A percentile compares a stretch with the other conserved stretches of the same genome.
Conservation (phyloP, 2,113 vertebrate genomes). For the Onychostruthus taczanowskii region DNA sequence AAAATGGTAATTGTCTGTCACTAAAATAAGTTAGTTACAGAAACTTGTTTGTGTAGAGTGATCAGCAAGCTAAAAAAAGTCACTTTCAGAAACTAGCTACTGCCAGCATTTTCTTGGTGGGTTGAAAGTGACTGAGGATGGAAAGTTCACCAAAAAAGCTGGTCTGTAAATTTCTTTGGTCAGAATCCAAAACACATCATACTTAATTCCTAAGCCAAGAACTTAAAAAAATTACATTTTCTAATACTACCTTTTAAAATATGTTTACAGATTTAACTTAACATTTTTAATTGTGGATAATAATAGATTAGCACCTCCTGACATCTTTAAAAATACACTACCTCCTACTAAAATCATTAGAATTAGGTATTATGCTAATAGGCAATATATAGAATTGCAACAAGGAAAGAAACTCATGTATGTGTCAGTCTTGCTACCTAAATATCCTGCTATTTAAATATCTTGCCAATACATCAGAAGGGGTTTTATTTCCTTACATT, state of each 20-base stretch:
- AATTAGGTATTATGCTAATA: neutral
- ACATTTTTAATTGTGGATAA: neutral
- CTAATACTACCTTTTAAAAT: neutral
- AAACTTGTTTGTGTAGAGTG: neutral
- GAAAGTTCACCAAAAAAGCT: neutral
- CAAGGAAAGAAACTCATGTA: neutral
- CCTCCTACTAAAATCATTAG: neutral
- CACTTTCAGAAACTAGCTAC: neutral
- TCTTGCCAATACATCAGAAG: neutral
- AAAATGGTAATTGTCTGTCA: neutral
- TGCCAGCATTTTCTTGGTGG: neutral
- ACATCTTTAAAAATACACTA: neutral
- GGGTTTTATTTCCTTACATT: neutral
- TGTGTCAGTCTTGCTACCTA: neutral
- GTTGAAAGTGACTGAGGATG: neutral
- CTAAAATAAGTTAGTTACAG: conserved; percentile 11
- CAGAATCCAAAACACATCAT: neutral
- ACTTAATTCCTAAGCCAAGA: neutral
- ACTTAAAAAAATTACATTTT: neutral
- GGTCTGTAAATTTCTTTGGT: neutral
- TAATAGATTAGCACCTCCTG: neutral
- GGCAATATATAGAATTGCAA: neutral
- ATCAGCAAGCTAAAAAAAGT: neutral
- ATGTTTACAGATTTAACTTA: neutral
- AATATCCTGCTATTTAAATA: neutral